phyloP scores from a whole-genome alignment of 1,140 invertebrate genomes.

The Andrena cerasifolii region DNA sequence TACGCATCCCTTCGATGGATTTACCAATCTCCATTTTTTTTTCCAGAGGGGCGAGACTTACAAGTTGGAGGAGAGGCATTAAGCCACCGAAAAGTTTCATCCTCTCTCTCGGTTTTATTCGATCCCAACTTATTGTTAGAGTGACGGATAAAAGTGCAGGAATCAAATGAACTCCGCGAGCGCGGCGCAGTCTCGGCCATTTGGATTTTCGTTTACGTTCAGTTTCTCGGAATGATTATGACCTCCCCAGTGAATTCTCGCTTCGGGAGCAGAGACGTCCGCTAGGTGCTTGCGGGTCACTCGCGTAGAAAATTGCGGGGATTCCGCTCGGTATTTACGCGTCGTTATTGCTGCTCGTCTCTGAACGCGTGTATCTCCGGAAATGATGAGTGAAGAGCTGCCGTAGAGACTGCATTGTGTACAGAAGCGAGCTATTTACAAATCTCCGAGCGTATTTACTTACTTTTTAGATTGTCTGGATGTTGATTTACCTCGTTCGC shows the following conservation, averaged over 20 bases:
- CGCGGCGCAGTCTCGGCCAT: neutral
- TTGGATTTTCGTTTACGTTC: constrained; percentile 7
- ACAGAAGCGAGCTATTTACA: constrained; percentile 53
- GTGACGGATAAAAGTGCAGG: neutral
- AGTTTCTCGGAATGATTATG: constrained; percentile 24
- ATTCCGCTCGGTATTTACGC: constrained; percentile 49
- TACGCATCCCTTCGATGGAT: too few species aligned
- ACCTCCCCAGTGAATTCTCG: neutral
- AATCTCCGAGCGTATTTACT: constrained; percentile 13
- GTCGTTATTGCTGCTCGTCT: constrained; percentile 34
- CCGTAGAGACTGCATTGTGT: neutral
- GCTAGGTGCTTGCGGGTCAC: neutral
- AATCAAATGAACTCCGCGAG: neutral
- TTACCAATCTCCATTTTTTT: neutral
- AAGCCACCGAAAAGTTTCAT: too few species aligned
- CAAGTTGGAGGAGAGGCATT: too few species aligned
- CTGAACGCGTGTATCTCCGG: neutral
- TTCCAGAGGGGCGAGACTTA: too few species aligned
- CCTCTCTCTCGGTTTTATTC: too few species aligned
- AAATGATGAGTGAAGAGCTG: neutral
- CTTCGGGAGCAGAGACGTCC: neutral
- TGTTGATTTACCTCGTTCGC: constrained; percentile 12
- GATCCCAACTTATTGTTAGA: too few species aligned
- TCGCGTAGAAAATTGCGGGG: constrained; percentile 53
- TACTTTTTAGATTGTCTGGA: constrained; percentile 18